Evolutionary conservation across 2,113 vertebrate species (phyloP).

Genomic region (Amia ocellicauda): DNA sequence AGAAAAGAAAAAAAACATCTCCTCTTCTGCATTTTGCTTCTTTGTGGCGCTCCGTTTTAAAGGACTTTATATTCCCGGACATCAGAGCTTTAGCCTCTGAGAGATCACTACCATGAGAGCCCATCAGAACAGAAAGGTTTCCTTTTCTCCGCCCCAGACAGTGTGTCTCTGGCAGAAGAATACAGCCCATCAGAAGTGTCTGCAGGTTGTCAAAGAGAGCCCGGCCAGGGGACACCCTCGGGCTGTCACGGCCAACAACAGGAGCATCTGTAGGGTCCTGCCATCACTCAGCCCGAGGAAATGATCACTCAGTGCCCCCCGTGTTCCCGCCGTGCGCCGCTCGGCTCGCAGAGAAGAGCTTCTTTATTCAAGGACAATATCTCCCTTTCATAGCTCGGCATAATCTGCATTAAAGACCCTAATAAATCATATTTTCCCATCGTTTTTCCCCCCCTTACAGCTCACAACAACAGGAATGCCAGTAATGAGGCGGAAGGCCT

Average conservation of each 20-base stretch:
- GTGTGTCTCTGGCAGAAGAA: conserved; percentile 81
- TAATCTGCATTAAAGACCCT: conserved; percentile 80
- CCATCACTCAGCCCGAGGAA: conserved; percentile 90
- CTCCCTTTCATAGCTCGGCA: conserved; percentile 80
- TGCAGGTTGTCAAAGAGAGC: conserved; percentile 90
- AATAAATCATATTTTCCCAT: conserved; percentile 80
- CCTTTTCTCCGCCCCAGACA: conserved; percentile 79
- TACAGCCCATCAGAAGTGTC: conserved; percentile 87
- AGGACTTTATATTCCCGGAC: conserved; percentile 78
- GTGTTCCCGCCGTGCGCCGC: conserved; percentile 70
- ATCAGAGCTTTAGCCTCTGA: conserved; percentile 78
- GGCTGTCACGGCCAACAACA: conserved; percentile 86
- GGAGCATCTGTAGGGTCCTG: conserved; percentile 80
- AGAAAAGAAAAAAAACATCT: too few relatives aligned
- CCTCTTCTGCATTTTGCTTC: neutral
- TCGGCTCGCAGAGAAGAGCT: conserved; percentile 72
- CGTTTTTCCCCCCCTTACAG: conserved; percentile 42
- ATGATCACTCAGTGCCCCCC: conserved; percentile 80
- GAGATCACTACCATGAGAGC: conserved; percentile 82
- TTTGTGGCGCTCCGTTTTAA: conserved; percentile 36
- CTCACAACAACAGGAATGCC: conserved; percentile 38
- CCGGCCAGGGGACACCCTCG: conserved; percentile 70
- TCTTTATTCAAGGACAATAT: conserved; percentile 82
- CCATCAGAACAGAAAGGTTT: conserved; percentile 75
- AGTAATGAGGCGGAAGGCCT: conserved; percentile 28